Base-by-base conservation (phyloP, 2,888 invertebrate species). In the Patella pellucida region DNA sequence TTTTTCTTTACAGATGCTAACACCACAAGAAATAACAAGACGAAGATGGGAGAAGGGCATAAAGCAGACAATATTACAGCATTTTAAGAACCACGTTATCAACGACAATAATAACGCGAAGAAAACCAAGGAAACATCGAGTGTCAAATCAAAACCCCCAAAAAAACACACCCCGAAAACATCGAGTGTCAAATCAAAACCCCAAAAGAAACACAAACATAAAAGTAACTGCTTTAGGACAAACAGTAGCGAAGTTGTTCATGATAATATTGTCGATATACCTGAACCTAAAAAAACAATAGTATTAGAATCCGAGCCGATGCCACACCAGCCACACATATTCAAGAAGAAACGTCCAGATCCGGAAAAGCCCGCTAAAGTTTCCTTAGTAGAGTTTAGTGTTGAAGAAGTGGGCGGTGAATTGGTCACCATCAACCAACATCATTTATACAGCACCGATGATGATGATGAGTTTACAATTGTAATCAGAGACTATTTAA, bases 1-100 rank as follows among this genome's bases (percentile, higher is more conserved):
- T 62, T 62, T 41, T 62, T 31, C 50, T 4, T 72, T 67, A 12
- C 62, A 72, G 72, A 72, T 72, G 72, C 41, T 72, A 50, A 62
- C 56, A 41, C 62, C 15, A 50, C 31, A 19, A 67, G 67, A 41
- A 41, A 67, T 50, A 12, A 27, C 23, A 62, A 56, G 67, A n/a
- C 67, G 56, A 15, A 19, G 72, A 19, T 27, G 19, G 5, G 16
- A 12, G 12, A 23, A 31, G 50, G 19, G 50, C 12, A 14, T 56
- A 50, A 41, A 12, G 62, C 56, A 41, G 50, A 31, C 31, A 19
- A n/a, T 50, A 11, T 7, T 62, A 41, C 67, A 62, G 12, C 27
- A 16, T 2, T 23, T 16, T 23, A 31, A 23, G 16, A 15, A 31
- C 19, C 41, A 27, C 27, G 9, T 16, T 9, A 41, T 41, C n/a